These are phyloP conservation scores for Porites evermanni DNA, from an alignment of 92 coral and sea anemone genomes.

Conservation along the genomic window DNA sequence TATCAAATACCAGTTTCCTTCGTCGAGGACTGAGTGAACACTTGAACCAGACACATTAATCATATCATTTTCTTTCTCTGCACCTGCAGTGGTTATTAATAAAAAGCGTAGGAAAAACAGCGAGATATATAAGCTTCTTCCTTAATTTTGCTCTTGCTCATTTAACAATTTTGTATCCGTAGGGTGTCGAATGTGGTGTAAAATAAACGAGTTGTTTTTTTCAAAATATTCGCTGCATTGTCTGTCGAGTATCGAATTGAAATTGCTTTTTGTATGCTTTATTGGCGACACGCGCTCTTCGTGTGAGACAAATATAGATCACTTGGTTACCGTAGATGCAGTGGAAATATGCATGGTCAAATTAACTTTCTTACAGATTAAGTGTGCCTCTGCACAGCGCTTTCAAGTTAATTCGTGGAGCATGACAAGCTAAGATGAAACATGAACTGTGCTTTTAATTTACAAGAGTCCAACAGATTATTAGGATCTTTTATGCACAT, in stretches of 20 bases:
- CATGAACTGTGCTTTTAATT: too few relatives aligned
- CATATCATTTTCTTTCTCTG: neutral
- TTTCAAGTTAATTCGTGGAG: neutral
- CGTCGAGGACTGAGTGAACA: too few relatives aligned
- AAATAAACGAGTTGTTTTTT: neutral
- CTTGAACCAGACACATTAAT: too few relatives aligned
- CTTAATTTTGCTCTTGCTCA: neutral
- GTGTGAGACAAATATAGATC: neutral
- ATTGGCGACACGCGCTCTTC: neutral
- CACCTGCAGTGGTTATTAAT: constrained; percentile 10
- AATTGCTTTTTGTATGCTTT: neutral
- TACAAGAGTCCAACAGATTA: neutral
- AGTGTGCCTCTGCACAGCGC: too few relatives aligned
- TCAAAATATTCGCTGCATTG: neutral
- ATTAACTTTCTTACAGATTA: neutral
- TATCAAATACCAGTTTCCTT: neutral
- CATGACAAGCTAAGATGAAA: neutral
- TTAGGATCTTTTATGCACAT: neutral
- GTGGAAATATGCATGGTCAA: constrained; percentile 11
- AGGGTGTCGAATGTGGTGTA: neutral
- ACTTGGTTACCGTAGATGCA: constrained; percentile 3
- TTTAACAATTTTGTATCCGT: neutral
- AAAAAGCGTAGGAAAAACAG: neutral
- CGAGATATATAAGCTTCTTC: neutral
- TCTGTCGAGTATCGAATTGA: neutral